A percentile compares a stretch with the other conserved stretches of the same genome.
phyloP scores from a whole-genome alignment of 2,113 vertebrate species.

The Dascyllus trimaculatus region DNA sequence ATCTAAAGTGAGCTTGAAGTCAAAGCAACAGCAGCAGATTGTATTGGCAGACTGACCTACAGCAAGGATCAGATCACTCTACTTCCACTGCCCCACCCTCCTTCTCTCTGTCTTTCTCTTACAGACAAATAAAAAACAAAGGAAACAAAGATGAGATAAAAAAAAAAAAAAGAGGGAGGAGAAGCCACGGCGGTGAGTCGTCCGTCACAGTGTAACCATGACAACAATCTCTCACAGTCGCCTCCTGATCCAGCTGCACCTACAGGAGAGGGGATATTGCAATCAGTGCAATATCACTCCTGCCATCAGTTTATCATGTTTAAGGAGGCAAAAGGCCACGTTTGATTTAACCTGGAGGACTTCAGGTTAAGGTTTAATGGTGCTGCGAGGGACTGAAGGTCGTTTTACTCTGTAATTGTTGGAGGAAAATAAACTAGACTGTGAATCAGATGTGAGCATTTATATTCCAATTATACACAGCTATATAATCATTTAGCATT shows the following conservation, averaged over 20 bases:
- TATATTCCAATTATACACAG: neutral
- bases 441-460: neutral
- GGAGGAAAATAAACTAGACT: neutral
- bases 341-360: neutral
- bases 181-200: slow-evolving; percentile 28
- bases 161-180: slow-evolving; percentile 4
- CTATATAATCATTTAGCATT: neutral
- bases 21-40: neutral
- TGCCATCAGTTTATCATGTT: neutral
- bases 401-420: neutral
- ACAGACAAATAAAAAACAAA: slow-evolving; percentile 8
- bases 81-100: neutral
- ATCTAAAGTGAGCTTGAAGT: too few relatives aligned
- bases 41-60: neutral
- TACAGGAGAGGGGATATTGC: neutral
- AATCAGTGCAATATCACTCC: neutral
- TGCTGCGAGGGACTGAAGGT: neutral
- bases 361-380: neutral
- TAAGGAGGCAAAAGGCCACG: neutral
- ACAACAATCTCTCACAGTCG: slow-evolving; percentile 30
- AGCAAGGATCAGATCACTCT: neutral
- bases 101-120: neutral
- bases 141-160: slow-evolving; percentile 2
- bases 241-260: slow-evolving; percentile 9
- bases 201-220: slow-evolving; percentile 46